Percentiles rank a stretch among this genome's conserved stretches.
Evolutionary conservation across 2,888 invertebrate species (phyloP).

Genomic region (Nebria brevicollis): DNA sequence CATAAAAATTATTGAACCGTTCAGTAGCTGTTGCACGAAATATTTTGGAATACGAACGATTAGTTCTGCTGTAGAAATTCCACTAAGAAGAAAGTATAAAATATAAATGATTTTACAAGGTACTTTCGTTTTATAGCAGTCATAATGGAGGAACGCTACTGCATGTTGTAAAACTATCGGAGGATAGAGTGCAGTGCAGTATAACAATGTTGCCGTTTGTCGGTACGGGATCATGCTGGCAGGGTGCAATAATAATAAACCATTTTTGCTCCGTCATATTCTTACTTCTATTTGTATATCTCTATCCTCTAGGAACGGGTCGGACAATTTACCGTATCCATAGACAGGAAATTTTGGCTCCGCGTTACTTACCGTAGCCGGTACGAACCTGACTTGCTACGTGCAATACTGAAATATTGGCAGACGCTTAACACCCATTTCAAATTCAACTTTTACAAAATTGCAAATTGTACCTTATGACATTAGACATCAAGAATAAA

Average conservation of each 20-base stretch:
- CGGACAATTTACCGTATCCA: neutral
- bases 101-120: slow-evolving; percentile 56
- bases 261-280: neutral
- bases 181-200: neutral
- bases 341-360: neutral
- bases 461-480: no score
- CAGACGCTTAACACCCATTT: no score
- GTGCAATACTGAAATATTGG: neutral
- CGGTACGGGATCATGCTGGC: neutral
- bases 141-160: slow-evolving; percentile 56
- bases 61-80: slow-evolving; percentile 46
- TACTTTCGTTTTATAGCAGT: slow-evolving; percentile 56
- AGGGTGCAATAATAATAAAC: neutral
- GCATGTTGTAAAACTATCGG: slow-evolving; percentile 52
- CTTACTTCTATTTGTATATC: neutral
- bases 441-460: no score
- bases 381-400: neutral
- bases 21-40: neutral
- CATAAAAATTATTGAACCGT: neutral
- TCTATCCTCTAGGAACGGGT: neutral
- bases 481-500: no score
- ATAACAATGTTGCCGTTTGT: neutral
- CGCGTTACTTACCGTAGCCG: no score
- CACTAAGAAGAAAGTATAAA: slow-evolving; percentile 54
- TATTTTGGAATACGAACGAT: neutral